Base-by-base conservation (phyloP, 1,140 invertebrate species). In the Procambarus virginalis region DNA sequence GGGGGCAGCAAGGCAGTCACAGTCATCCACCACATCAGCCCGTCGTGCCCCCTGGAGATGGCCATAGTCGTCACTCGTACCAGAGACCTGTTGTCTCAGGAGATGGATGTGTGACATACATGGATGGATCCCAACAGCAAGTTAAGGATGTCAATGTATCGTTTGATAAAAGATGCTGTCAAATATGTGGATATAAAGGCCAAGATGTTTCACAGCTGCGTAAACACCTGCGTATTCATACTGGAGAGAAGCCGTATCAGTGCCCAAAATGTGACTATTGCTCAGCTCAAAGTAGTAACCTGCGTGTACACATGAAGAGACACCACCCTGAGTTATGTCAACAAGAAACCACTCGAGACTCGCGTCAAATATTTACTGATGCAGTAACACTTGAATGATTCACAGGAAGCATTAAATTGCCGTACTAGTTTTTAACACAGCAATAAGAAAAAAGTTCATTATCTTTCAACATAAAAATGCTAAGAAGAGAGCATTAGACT, bases 261-360 rank as follows among this genome's bases (percentile, higher is more conserved):
- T 89, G 87, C 22, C 81, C 81, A 17, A 60, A 55, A 12, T 89
- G 87, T n/a, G n/a, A 64, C 55, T 89, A 89, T 70, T 89, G 68
- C 51, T 89, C 87, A 12, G 81, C 87, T 51, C 87, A 89, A 75
- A 84, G 87, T 34, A 89, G 87, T 77, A 89, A 89, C 75, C 55
- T 89, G 55, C 34, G 76, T 10, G 87, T 84, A 14, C 87, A 89
- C 73, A 89, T 89, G 51, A 83, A 84, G 73, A 84, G 81, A 48
- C 87, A 84, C 73, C 81, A 84, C 45, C 49, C 68, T 2, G 64
- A 48, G n/a, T 34, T 45, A 20, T 46, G n/a, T 58, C 55, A 80
- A 12, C 58, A 68, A n/a, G 77, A 88, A 51, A 17, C 22, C 12
- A 55, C 73, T 34, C 22, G 22, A 9, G 6, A 55, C 34, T 60